Percentiles rank a stretch among this genome's conserved stretches.
Conservation (phyloP, 2,797 vertebrate genomes). For the Chrosomus eos region DNA sequence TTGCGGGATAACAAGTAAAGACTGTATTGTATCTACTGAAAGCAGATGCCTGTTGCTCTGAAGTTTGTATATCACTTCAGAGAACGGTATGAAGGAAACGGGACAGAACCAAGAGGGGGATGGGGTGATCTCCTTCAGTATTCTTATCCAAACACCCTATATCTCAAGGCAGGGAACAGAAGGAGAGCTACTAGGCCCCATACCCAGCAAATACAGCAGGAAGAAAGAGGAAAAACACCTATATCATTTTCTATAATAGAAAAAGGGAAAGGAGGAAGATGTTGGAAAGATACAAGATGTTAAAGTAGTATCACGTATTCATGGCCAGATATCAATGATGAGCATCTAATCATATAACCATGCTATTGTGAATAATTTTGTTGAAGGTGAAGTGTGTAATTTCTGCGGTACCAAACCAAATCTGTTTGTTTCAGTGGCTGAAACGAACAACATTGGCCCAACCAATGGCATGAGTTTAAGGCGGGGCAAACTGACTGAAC, state of each 20-base stretch:
- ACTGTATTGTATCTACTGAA: conserved; percentile 79
- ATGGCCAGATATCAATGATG: neutral
- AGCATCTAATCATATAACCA: neutral
- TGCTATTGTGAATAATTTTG: neutral
- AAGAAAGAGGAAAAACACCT: conserved; percentile 21
- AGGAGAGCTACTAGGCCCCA: conserved; percentile 6
- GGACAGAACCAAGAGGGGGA: conserved; percentile 66
- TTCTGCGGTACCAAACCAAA: neutral
- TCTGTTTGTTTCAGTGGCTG: neutral
- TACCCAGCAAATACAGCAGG: conserved; percentile 30
- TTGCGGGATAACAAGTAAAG: conserved; percentile 64
- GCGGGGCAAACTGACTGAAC: neutral
- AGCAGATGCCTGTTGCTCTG: conserved; percentile 89
- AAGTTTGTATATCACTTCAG: conserved; percentile 78
- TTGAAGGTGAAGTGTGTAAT: conserved; percentile 1
- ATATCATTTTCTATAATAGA: conserved; percentile 21
- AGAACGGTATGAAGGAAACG: conserved; percentile 73
- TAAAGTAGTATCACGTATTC: conserved; percentile 67
- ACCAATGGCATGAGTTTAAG: neutral
- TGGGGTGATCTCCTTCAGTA: conserved; percentile 76
- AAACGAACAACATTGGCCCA: neutral
- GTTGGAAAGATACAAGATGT: conserved; percentile 84
- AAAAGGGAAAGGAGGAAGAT: conserved; percentile 28
- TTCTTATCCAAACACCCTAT: conserved; percentile 47
- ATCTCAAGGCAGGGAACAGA: neutral